phyloP scores from a whole-genome alignment of 2,888 invertebrate species.

The Melanargia galathea region DNA sequence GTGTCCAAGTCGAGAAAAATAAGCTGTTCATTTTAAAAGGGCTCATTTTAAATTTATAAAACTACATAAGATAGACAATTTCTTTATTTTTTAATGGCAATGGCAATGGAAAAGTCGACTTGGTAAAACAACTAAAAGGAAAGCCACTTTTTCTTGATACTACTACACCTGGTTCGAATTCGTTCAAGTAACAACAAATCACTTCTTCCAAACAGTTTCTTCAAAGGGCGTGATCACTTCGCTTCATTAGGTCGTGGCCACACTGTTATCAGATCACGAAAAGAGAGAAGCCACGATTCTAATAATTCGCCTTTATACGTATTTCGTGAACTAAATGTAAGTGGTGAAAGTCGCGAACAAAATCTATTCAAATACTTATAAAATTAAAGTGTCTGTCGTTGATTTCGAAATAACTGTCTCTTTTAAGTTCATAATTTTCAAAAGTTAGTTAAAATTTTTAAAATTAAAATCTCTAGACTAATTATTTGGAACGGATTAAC shows the following conservation, averaged over 20 bases:
- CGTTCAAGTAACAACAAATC: conserved; percentile 22
- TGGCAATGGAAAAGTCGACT: not conserved
- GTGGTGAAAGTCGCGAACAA: conserved; percentile 26
- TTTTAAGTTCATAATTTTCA: no score
- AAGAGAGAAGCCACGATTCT: conserved; percentile 35
- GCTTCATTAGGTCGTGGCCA: conserved; percentile 42
- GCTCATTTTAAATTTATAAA: not conserved
- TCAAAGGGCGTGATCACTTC: conserved; percentile 31
- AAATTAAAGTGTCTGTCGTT: no score
- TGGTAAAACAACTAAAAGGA: not conserved
- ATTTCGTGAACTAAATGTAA: conserved; percentile 32
- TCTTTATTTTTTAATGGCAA: not conserved
- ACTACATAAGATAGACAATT: not conserved
- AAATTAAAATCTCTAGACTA: no score
- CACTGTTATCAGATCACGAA: conserved; percentile 43
- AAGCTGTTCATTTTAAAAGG: not conserved
- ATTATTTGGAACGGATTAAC: no score
- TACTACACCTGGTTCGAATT: not conserved
- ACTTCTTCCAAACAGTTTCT: conserved; percentile 22
- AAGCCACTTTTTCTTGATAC: not conserved
- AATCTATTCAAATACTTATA: no score
- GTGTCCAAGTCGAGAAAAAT: not conserved
- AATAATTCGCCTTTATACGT: conserved; percentile 34
- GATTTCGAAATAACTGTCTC: no score
- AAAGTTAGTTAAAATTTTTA: no score